Evolutionary conservation across 2,888 invertebrate species (phyloP), one percentile per base, ranked within the genome.

Genomic region (Xestobium rufovillosum): DNA sequence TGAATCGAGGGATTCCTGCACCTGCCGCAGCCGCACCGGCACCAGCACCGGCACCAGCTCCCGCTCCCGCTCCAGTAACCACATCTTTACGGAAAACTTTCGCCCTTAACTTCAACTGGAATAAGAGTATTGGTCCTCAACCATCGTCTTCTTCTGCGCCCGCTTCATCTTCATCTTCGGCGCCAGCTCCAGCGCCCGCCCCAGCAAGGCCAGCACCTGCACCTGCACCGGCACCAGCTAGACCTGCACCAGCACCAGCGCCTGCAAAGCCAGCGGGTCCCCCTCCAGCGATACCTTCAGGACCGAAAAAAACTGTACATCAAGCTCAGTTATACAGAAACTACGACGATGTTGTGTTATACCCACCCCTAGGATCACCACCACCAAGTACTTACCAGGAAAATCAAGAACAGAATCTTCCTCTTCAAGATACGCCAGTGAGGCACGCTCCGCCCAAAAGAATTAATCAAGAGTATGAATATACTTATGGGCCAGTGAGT

Each of bases 131-230:
- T 8, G 23, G 23, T 8, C 13, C 13, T 3, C 41, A 47, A 2
- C 39, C 47, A n/a, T 39, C 39, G 2, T 43, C 43, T 3, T 38
- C 50, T 14, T 40, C 52, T 4, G 43, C 43, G 3, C 43, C 48
- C 2, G 42, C 49, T 4, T 42, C 49, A 12, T 38, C 47, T 9
- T 43, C 45, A 14, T 36, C 47, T n/a, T 31, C 40, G 9, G 26
- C 42, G 9, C 33, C 41, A 11, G 30, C 43, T 6, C 26, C 41
- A 12, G 41, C 39, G 31, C 37, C 48, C 4, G 39, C 43, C 6
- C 42, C 46, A 2, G 23, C 25, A 3, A 31, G 43, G 23, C 25
- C 45, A 3, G 28, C 43, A 2, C 38, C 43, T 8, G 31, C 45
- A 16, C 32, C 44, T 11, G 37, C 44, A 14, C 35, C 44, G 13